Base-by-base conservation (phyloP, 2,888 invertebrate species). In the Kuschelorhynchus macadamiae region DNA sequence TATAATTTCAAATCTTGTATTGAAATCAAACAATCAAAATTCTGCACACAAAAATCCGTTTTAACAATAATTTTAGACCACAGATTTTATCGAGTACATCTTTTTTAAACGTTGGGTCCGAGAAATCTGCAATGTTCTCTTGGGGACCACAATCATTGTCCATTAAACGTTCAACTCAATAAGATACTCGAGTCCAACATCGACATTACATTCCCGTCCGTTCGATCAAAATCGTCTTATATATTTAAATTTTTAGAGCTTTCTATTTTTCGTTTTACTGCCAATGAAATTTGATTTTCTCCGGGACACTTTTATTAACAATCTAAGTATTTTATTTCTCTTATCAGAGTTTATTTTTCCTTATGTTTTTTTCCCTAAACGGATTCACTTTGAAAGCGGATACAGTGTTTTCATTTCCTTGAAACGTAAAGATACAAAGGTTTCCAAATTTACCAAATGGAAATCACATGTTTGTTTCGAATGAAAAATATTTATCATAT, bases 201-300 rank as follows among this genome's bases (percentile, higher is more conserved):
- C 74, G 71, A 67, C 69, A 77, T 77, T 77, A 74, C 74, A 71
- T 74, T 75, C 72, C 49, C 18, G 59, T 67, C 71, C 66, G 67
- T 41, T 68, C 70, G 65, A 70, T 56, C 70, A 67, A 62, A 70
- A 59, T 59, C 63, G 59, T 68, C 68, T 71, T 71, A 71, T 72
- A 74, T 74, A 76, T 75, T 76, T 74, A 75, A 75, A 76, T 76
- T 74, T 67, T 71, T 72, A 73, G 71, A 70, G 59, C 53, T 63
- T 66, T 61, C 65, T 66, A 71, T 66, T 72, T 71, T 69, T 55
- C 70, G 52, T 74, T 74, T 74, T 72, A 72, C 69, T 72, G 67
- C 62, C 70, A 69, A 74, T 74, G 70, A 73, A 73, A 73, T 73
- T 74, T 74, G 70, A 74, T 74, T 71, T 73, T 62, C 67, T 62